phyloP scores from a whole-genome alignment of 1,140 invertebrate species.

The Sarcophaga bullata region DNA sequence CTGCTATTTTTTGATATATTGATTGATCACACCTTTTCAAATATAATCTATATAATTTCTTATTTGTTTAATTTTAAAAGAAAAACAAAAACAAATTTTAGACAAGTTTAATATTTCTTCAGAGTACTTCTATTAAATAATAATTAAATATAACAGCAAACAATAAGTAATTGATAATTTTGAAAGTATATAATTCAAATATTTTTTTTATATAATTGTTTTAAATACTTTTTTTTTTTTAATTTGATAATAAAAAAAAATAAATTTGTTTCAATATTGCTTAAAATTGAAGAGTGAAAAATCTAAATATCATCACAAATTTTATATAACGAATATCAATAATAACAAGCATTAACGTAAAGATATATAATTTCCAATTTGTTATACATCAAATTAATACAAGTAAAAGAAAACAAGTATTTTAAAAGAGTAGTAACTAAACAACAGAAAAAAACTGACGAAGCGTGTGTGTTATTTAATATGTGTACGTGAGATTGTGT shows the following conservation, averaged over 20 bases:
- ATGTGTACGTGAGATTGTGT: conserved; percentile 46
- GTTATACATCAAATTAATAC: neutral
- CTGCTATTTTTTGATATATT: conserved; percentile 37
- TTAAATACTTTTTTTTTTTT: conserved; percentile 45
- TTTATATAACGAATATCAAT: conserved; percentile 48
- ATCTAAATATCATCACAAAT: neutral
- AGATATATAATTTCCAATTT: neutral
- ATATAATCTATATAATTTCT: conserved; percentile 29
- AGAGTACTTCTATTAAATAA: conserved; percentile 34
- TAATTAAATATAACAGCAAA: conserved; percentile 26
- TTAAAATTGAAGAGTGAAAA: conserved; percentile 45
- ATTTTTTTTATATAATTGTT: conserved; percentile 10
- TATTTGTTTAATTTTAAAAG: conserved; percentile 49
- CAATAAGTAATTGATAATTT: conserved; percentile 1
- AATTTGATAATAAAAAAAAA: conserved; percentile 44
- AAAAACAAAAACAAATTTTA: conserved; percentile 61
- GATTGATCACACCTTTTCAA: conserved; percentile 24
- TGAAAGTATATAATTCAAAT: conserved; percentile 8
- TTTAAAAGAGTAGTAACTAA: conserved; percentile 4
- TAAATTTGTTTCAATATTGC: conserved; percentile 40
- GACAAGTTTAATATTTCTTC: conserved; percentile 52
- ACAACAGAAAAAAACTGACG: conserved; percentile 55
- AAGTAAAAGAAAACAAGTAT: neutral
- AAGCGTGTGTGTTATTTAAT: conserved; percentile 58
- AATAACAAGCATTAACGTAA: conserved; percentile 36